Evolutionary conservation across 2,797 vertebrate genomes (phyloP), one percentile per base, ranked within the genome.

Genomic region (Sebastolobus alascanus): DNA sequence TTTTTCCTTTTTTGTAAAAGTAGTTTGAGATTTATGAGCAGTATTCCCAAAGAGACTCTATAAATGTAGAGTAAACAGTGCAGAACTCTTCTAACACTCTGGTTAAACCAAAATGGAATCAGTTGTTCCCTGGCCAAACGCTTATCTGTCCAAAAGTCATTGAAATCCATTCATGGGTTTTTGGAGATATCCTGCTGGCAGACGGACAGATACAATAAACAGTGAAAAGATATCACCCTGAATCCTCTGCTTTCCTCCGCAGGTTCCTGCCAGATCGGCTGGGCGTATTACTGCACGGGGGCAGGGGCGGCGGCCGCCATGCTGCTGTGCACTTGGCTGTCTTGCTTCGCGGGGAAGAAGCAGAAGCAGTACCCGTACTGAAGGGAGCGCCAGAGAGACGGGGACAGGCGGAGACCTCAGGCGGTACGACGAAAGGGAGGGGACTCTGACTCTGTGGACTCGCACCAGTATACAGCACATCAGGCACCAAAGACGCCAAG

Each of bases 291-390:
- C 94, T 98, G 97, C 95, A 98, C 98, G 0, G 98, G 97, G 0
- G 97, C 97, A 0, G 98, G 98, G 0, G 98, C 98, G 0, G 97
- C 95, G 0, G 92, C 94, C 0, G 97, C 98, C 86, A 96, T 99
- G 96, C 93, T 99, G 87, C 93, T 99, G 84, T 99, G 98, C 90
- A 97, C 98, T 9, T 98, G 98, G 97, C 91, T 99, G 68, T 97
- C 98, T 65, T 99, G 98, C 92, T 99, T 98, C 75, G 97, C 98
- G 0, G 98, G 98, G 82, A 99, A 99, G 95, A 99, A 97, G 88
- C 98, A 98, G 95, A 99, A 99, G 93, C 98, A 98, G 25, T 99
- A 99, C 86, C 98, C 98, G 0, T 99, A 99, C 93, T 99, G 84
- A 90, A 12, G 75, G 22, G 7, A 38, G 73, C 46, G 54, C 8